Evolutionary conservation across 2,797 vertebrate species (phyloP).

Genomic region (Scomberomorus guttatus): DNA sequence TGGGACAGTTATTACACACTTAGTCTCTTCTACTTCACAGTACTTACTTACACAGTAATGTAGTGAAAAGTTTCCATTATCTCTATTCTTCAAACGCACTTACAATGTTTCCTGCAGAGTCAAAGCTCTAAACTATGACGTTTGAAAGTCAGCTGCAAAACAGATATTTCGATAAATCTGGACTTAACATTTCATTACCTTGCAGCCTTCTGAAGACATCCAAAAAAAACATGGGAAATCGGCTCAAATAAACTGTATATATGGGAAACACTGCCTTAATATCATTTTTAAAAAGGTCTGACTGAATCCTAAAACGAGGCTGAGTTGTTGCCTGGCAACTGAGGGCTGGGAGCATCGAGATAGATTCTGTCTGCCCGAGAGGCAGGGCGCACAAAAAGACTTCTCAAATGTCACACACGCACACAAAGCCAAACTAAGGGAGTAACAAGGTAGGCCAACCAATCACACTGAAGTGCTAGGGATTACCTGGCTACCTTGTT

Average conservation of each 20-base stretch:
- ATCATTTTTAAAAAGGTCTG: slow-evolving; percentile 47
- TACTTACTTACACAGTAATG: background rate
- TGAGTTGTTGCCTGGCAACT: slow-evolving; percentile 82
- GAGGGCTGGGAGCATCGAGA: slow-evolving; percentile 65
- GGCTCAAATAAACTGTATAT: slow-evolving; percentile 19
- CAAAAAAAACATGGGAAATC: background rate
- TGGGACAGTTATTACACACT: background rate
- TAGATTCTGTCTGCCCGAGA: slow-evolving; percentile 60
- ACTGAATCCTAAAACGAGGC: slow-evolving; percentile 71
- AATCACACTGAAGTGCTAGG: slow-evolving; percentile 21
- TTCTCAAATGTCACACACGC: slow-evolving; percentile 60
- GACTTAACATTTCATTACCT: background rate
- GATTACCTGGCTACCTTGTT: slow-evolving; percentile 17
- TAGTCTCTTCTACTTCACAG: background rate
- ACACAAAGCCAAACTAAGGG: slow-evolving; percentile 27
- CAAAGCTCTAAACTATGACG: background rate
- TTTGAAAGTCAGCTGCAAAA: slow-evolving; percentile 5
- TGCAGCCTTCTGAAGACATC: background rate
- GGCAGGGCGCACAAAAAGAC: slow-evolving; percentile 61
- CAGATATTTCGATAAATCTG: slow-evolving; percentile 4
- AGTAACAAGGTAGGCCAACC: slow-evolving; percentile 16
- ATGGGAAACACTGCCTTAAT: slow-evolving; percentile 28
- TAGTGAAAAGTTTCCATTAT: background rate
- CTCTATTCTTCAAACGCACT: background rate
- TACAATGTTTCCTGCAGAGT: background rate